Evolutionary conservation across 2,797 vertebrate genomes (phyloP), one percentile per base, ranked within the genome.

Genomic region (Varecia variegata): DNA sequence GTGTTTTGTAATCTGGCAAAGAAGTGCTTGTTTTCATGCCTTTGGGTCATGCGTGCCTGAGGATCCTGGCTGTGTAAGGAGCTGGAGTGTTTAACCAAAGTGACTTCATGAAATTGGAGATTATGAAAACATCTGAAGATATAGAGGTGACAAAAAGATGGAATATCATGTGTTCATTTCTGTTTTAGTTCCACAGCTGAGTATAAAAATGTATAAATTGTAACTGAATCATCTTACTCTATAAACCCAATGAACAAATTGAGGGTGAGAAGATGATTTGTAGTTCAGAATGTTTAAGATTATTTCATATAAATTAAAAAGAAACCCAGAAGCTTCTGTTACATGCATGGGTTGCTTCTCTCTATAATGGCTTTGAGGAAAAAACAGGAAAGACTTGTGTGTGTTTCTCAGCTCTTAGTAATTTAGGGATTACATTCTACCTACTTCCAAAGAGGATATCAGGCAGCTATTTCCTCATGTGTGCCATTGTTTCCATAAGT

Each of bases 71-170:
- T 90, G 5, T 65, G 0, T 71, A 73, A n/a, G 92, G 92, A 88
- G 68, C 9, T 38, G n/a, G 71, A 84, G 8, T 62, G 0, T 93
- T 90, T 52, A 65, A 83, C 30, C 62, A 65, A 95, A 90, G 84
- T 68, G 6, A 77, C 21, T 18, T 10, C 40, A 88, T 94, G 87
- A 84, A 0, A 0, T 56, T 86, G 56, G 65, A 88, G 30, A 77
- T 81, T 73, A 21, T n/a, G 52, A 89, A 92, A 91, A 83, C 82
- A 81, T 68, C 58, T 25, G n/a, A 92, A 91, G 81, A 38, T 50
- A 7, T 12, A 52, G 23, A 91, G 25, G 74, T 68, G 25, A 11
- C 25, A 67, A 60, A 40, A 65, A 96, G 73, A 68, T 67, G 56
- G 73, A 82, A 5, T 73, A 20, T 45, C 35, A 20, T 47, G 21